These are phyloP conservation scores for Osmerus mordax DNA, from an alignment of 2,113 vertebrate genomes.

Conservation along the genomic window DNA sequence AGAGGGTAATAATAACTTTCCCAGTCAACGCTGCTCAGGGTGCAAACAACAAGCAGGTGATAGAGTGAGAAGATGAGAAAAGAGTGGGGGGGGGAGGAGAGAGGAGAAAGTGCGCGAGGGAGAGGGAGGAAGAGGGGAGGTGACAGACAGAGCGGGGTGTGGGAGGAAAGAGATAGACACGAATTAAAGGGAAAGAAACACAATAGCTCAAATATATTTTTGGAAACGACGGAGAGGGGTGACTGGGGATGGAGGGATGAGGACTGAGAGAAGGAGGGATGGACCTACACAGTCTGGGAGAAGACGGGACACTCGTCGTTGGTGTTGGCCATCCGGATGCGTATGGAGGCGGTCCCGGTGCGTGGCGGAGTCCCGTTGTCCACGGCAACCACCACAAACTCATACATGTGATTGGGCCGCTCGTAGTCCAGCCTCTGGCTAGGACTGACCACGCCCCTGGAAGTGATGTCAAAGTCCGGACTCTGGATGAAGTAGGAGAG, in stretches of 20 bases:
- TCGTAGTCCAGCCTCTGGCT: constrained; percentile 81
- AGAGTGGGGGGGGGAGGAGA: not conserved
- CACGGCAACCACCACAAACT: constrained; percentile 84
- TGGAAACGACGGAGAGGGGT: too few relatives aligned
- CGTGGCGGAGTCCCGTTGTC: constrained; percentile 79
- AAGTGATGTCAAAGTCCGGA: constrained; percentile 79
- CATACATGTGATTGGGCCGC: constrained; percentile 82
- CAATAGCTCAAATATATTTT: too few relatives aligned
- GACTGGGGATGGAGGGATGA: too few relatives aligned
- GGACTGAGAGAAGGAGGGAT: not conserved
- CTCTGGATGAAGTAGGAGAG: constrained; percentile 81
- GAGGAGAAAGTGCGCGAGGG: constrained; percentile 19
- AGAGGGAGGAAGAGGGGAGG: constrained; percentile 16
- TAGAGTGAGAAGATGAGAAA: not conserved
- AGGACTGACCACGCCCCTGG: constrained; percentile 77
- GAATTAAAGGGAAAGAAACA: too few relatives aligned
- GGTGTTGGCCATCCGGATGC: constrained; percentile 78
- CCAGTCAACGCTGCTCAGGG: too few relatives aligned
- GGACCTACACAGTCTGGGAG: constrained; percentile 78
- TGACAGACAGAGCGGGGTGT: not conserved
- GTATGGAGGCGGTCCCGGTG: constrained; percentile 81
- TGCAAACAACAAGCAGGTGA: too few relatives aligned
- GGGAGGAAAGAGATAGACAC: too few relatives aligned
- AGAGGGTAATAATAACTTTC: too few relatives aligned
- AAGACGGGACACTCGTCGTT: constrained; percentile 85